Evolutionary conservation across 2,888 invertebrate species (phyloP).

Genomic region (Thereva nobilitata): DNA sequence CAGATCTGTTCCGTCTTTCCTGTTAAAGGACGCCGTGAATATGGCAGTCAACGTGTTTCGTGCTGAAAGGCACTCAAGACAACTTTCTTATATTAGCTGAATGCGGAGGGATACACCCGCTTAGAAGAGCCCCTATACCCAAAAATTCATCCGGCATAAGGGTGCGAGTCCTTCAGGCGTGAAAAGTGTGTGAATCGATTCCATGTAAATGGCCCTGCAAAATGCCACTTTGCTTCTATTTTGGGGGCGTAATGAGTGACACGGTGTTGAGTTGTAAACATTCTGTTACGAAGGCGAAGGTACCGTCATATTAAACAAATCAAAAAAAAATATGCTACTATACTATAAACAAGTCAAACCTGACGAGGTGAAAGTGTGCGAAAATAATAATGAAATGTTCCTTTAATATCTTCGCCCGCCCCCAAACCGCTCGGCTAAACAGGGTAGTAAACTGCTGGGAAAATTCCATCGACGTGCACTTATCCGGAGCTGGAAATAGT

Average conservation of each 20-base stretch:
- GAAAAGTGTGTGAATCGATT: conserved; percentile 27
- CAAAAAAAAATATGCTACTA: conserved; percentile 22
- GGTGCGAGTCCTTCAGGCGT: conserved; percentile 17
- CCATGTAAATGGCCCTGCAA: conserved; percentile 28
- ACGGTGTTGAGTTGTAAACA: conserved; percentile 31
- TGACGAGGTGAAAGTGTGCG: conserved; percentile 24
- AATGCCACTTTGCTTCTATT: conserved; percentile 30
- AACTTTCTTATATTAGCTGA: conserved; percentile 12
- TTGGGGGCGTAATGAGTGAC: conserved; percentile 26
- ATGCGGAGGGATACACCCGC: neutral
- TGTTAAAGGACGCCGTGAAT: neutral
- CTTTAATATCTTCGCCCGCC: conserved; percentile 10
- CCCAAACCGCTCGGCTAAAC: neutral
- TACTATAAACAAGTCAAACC: conserved; percentile 24
- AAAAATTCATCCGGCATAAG: conserved; percentile 4
- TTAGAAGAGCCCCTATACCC: neutral
- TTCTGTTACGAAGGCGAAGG: conserved; percentile 13
- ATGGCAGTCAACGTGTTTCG: conserved; percentile 21
- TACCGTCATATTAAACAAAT: conserved; percentile 25
- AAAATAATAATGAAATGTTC: neutral
- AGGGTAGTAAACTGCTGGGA: conserved; percentile 18
- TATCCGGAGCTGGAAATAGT: neutral
- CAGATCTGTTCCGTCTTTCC: conserved; percentile 22
- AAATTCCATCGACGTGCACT: conserved; percentile 25
- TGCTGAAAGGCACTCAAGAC: conserved; percentile 20